Evolutionary conservation across 2,888 invertebrate species (phyloP).

Genomic region (Hirtodrosophila trivittata): DNA sequence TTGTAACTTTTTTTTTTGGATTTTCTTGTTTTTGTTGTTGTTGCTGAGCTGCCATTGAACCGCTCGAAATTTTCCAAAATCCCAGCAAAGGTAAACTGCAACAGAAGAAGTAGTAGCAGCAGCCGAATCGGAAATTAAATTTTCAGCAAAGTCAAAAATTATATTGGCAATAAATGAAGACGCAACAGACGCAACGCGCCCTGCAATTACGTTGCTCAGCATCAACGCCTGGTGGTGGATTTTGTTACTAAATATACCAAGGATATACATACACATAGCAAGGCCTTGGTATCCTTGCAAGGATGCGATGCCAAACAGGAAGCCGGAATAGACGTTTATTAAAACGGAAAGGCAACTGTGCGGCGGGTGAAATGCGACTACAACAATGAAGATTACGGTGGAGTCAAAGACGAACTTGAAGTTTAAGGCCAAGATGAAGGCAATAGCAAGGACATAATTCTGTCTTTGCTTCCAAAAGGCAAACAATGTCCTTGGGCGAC

Average conservation of each 20-base stretch:
- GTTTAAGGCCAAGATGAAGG: conserved; percentile 6
- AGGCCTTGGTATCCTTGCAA: too few relatives aligned
- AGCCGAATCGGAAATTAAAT: conserved; percentile 80
- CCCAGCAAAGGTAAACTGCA: conserved; percentile 31
- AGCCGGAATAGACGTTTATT: conserved; percentile 81
- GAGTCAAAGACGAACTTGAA: conserved; percentile 23
- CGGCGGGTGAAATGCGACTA: conserved; percentile 48
- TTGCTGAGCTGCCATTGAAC: conserved; percentile 22
- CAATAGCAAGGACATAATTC: conserved; percentile 67
- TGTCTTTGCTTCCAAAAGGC: conserved; percentile 25
- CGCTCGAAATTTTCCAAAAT: conserved; percentile 52
- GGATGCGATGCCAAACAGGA: conserved; percentile 67
- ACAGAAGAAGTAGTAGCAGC: conserved; percentile 8
- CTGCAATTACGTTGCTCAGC: conserved; percentile 62
- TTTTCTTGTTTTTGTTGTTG: conserved; percentile 1
- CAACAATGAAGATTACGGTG: conserved; percentile 13
- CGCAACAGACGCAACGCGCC: conserved; percentile 51
- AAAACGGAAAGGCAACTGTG: conserved; percentile 79
- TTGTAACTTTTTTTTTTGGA: conserved; percentile 4
- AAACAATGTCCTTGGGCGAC: conserved; percentile 67
- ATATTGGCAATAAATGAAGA: conserved; percentile 79
- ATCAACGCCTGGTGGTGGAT: conserved; percentile 25
- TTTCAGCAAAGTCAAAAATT: conserved; percentile 80
- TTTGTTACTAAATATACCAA: conserved; percentile 30
- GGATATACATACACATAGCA: conserved; percentile 9